Base-by-base conservation (phyloP, 1,140 invertebrate species). In the Leptinotarsa undecemlineata region DNA sequence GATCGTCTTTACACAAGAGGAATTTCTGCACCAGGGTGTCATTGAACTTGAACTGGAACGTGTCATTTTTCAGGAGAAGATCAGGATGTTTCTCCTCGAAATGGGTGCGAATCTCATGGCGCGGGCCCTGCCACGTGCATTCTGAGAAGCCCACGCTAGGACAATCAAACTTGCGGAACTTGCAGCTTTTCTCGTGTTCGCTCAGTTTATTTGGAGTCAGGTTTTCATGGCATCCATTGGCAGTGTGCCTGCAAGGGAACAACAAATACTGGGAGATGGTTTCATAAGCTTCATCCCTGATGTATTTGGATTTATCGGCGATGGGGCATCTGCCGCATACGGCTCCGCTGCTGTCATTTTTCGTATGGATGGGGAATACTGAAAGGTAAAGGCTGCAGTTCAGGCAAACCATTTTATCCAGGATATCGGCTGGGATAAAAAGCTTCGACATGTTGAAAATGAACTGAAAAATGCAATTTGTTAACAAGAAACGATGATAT, bases 21-120 rank as follows among this genome's bases (percentile, higher is more conserved):
- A 76, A 70, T 63, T 76, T 77, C 26, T 76, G 76, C 57, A 78
- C 74, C 62, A 79, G 66, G 14, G 70, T 75, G 26, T 76, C 78
- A 13, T 70, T 42, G 21, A 82, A 76, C 67, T 76, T 61, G 11
- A 83, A 17, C 74, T 79, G 72, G 73, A 82, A 79, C 61, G 76
- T 66, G 13, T 20, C 4, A 62, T 72, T 68, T 14, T 68, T 71
- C 19, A 82, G 57, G 11, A 79, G 60, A 1, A 76, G 19, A 26
- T 48, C 48, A 14, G 64, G 8, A 72, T 82, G 81, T 3, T 62
- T 17, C 0, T 67, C 61, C 63, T 75, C 64, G 73, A 77, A 81
- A 74, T 82, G 81, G 17, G 70, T 20, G 20, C 21, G 66, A 3
- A 82, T 33, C 19, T 81, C 79, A 21, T 71, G 57, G 19, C 64